phyloP scores from a whole-genome alignment of 1,140 invertebrate species.

The Microplitis demolitor region DNA sequence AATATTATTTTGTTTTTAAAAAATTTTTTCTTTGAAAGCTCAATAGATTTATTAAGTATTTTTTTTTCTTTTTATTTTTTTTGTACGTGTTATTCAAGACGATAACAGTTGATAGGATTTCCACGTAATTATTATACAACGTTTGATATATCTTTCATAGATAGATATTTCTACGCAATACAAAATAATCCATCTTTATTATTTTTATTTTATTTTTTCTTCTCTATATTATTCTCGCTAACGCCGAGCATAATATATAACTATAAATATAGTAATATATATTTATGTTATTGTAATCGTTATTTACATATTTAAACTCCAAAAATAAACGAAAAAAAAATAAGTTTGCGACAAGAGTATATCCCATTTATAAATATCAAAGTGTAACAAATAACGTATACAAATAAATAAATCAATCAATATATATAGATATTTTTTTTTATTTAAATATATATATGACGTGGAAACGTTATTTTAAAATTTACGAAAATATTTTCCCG shows the following conservation, averaged over 20 bases:
- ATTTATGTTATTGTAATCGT: not conserved
- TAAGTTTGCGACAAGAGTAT: no score
- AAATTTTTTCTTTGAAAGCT: slow-evolving; percentile 32
- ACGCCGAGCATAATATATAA: not conserved
- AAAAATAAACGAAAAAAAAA: no score
- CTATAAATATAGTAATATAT: not conserved
- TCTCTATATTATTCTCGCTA: not conserved
- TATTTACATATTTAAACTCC: no score
- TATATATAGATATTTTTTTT: no score
- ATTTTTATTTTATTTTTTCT: not conserved
- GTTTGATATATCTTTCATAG: slow-evolving; percentile 51
- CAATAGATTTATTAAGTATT: slow-evolving; percentile 39
- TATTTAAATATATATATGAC: no score
- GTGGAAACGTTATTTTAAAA: no score
- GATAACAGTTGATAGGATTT: slow-evolving; percentile 54
- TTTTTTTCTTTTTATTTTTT: slow-evolving; percentile 21
- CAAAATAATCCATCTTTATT: slow-evolving; percentile 41
- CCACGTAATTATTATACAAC: slow-evolving; percentile 46
- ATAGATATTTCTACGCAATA: slow-evolving; percentile 44
- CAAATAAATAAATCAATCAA: no score
- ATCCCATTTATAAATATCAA: no score
- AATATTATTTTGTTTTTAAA: slow-evolving; percentile 1
- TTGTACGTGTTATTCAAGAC: slow-evolving; percentile 45
- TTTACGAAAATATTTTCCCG: no score
- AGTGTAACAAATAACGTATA: no score